A percentile compares a stretch with the other conserved stretches of the same genome.
phyloP scores from a whole-genome alignment of 2,888 invertebrate species.

The Pterostichus madidus region DNA sequence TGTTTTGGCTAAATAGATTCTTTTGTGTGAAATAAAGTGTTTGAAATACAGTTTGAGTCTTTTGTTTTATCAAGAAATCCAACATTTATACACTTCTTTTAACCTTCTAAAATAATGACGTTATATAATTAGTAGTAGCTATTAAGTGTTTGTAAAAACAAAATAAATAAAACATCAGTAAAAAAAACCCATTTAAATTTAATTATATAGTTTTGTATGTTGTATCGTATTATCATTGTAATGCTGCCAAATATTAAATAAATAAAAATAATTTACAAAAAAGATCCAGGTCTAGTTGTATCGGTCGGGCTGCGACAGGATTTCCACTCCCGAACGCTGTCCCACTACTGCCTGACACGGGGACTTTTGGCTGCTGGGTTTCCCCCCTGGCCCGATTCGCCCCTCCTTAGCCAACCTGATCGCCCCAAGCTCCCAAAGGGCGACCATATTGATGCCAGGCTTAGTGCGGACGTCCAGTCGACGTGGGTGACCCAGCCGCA shows the following conservation, averaged over 20 bases:
- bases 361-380: constrained; percentile 99
- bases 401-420: constrained; percentile 98
- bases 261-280: constrained; percentile 13
- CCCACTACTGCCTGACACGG: constrained; percentile 99
- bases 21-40: no score
- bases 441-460: constrained; percentile 98
- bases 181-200: no score
- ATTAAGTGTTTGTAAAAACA: constrained; percentile 14
- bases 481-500: constrained; percentile 85
- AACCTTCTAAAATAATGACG: no score
- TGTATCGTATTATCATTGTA: no score
- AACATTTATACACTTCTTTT: no score
- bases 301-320: constrained; percentile 56
- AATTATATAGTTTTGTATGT: no score
- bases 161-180: no score
- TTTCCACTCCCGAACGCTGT: constrained; percentile 93
- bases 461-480: constrained; percentile 98
- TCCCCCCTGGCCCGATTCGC: constrained; percentile 99
- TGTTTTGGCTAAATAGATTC: no score
- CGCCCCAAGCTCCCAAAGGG: constrained; percentile 89
- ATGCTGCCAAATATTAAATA: constrained; percentile 8
- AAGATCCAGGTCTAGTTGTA: constrained; percentile 63
- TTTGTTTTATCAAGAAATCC: no score
- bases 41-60: no score
- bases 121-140: background rate